Evolutionary conservation across 1,140 invertebrate genomes (phyloP), one percentile per base, ranked within the genome.

Genomic region (Drosophila setifemur): DNA sequence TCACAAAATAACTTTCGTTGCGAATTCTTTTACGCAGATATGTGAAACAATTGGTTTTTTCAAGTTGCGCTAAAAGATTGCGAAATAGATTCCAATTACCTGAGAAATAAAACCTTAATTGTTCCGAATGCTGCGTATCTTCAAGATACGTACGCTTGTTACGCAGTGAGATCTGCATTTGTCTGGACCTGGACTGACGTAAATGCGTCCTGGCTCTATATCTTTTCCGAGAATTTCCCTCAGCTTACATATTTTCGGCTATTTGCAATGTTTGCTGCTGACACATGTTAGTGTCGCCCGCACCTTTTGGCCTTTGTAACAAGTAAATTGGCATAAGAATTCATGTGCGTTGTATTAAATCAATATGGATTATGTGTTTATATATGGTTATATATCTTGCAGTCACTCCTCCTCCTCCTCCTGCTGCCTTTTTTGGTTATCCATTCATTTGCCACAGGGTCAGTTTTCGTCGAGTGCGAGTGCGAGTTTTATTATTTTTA

Each of bases 301-400:
- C n/a, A 16, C 18, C 35, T 6, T 2, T 31, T 12, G 9, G n/a
- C 12, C 6, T 35, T 43, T n/a, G 6, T 44, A 43, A 12, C 52
- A 44, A 21, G 23, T 19, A 12, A 55, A 25, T 23, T 60, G 49
- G 55, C 60, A 63, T 28, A 64, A 47, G 37, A 61, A 61, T 26
- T n/a, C n/a, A 11, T 52, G 42, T 26, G 52, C 18, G n/a, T 11
- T 57, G 26, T 48, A 64, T 61, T 61, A 47, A 64, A 61, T 47
- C 29, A 47, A 61, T 61, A n/a, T n/a, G n/a, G n/a, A n/a, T n/a
- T n/a, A n/a, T n/a, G n/a, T n/a, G n/a, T n/a, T n/a, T n/a, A n/a
- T n/a, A n/a, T n/a, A n/a, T n/a, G n/a, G n/a, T n/a, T n/a, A n/a
- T n/a, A n/a, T n/a, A n/a, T n/a, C n/a, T n/a, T n/a, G n/a, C n/a